Evolutionary conservation across 2,113 vertebrate genomes (phyloP), one percentile per base, ranked within the genome.

Genomic region (Amphilophus citrinellus): DNA sequence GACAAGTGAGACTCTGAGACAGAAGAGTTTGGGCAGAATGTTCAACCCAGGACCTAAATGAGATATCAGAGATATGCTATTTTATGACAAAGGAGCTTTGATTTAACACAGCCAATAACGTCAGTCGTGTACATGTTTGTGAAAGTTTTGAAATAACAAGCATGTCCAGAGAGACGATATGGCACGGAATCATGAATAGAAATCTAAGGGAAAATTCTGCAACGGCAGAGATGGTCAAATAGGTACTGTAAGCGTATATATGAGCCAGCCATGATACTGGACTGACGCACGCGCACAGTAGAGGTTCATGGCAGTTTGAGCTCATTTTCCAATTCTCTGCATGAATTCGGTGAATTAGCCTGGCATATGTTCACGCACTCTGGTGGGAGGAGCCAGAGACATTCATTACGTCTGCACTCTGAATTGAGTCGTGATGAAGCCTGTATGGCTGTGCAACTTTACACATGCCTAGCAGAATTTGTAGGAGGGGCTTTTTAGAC

Each of bases 1-100:
- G 73, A 77, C 77, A 61, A 57, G 60, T 15, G 73, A 73, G 66
- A 30, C 63, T 47, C 30, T 73, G 68, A 80, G 2, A 53, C 35
- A 73, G 13, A 77, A 58, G 42, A 44, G 76, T 24, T 77, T 57
- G 17, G 5, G 24, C 30, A 66, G n/a, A 73, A 50, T 56, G 47
- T 50, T 73, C 27, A 56, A 77, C n/a, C 58, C 58, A 65, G 50
- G 37, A 13, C 10, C 35, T 53, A 42, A 59, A 61, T n/a, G 24
- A 66, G 73, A 65, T 50, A 66, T 68, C 20, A 42, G 10, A 63
- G 39, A 65, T 57, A 30, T 71, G 65, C n/a, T 15, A 58, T 79
- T 80, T 71, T 18, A n/a, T 53, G 37, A 24, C 24, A 63, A 42
- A 7, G 35, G 13, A 60, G 22, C 11, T 35, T 73, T 27, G 27